phyloP scores from a whole-genome alignment of 2,797 vertebrate species.

The Cossypha caffra region DNA sequence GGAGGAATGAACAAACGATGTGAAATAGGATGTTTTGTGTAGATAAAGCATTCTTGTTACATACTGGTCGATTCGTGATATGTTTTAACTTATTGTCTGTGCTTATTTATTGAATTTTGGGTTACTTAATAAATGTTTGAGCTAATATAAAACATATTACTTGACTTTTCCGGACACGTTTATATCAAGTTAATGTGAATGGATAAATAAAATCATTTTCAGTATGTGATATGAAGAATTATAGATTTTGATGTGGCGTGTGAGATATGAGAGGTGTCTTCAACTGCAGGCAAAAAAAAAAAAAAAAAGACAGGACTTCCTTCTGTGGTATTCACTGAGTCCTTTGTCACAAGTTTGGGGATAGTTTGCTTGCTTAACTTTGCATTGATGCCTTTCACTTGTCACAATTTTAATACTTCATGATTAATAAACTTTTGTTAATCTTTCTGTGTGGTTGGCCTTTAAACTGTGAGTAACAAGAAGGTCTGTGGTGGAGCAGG shows the following conservation, averaged over 20 bases:
- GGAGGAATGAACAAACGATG: conserved; percentile 82
- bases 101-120: conserved; percentile 91
- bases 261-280: conserved; percentile 49
- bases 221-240: conserved; percentile 85
- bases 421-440: conserved; percentile 66
- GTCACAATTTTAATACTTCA: conserved; percentile 62
- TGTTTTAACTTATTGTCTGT: conserved; percentile 94
- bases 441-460: conserved; percentile 32
- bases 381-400: conserved; percentile 60
- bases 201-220: conserved; percentile 96
- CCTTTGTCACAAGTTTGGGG: conserved; percentile 49
- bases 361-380: conserved; percentile 57
- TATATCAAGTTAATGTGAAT: conserved; percentile 94
- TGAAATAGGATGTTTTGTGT: conserved; percentile 98
- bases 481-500: neutral
- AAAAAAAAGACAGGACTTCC: conserved; percentile 14
- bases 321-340: conserved; percentile 13
- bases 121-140: conserved; percentile 98
- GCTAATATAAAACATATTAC: conserved; percentile 89
- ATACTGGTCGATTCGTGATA: conserved; percentile 95
- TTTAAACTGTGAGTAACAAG: neutral
- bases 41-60: conserved; percentile 95
- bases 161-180: conserved; percentile 80
- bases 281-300: conserved; percentile 29
- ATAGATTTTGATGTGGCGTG: conserved; percentile 52